Evolutionary conservation across 2,113 vertebrate species (phyloP), one percentile per base, ranked within the genome.

Genomic region (Galbula dea): DNA sequence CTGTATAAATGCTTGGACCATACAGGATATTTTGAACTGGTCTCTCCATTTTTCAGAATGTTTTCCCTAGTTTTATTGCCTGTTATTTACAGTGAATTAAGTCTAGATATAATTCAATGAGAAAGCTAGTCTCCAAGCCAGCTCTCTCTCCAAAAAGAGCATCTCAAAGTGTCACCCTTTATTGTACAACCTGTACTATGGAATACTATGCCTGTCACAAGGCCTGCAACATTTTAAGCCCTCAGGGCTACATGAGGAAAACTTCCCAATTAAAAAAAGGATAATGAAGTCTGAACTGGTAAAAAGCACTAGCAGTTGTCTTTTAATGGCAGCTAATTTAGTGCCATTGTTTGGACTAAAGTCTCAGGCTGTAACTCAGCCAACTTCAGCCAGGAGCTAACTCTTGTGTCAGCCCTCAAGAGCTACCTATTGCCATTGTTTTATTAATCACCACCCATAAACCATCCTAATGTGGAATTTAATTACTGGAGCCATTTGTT

Each of bases 401-500:
- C 34, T 75, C 74, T 65, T 72, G 89, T 80, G 87, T 73, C 84
- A 94, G 85, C 82, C 75, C 75, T 73, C 78, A 37, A 61, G 93
- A 96, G 82, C 74, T 89, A 21, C 52, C 8, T 29, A 3, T 5
- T 32, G 51, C 65, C 61, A 27, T 83, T 45, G 63, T 63, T 88
- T 88, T 74, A 85, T 80, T 86, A 93, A 95, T 95, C 72, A 83
- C 68, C 82, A 24, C 59, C 83, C 3, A 83, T 83, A 88, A 95
- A 94, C 49, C 45, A 54, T n/a, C n/a, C 3, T 75, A 41, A 26
- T 2, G 63, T 30, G 81, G 82, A 34, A 62, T 87, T 89, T 93
- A 96, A 95, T 93, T 73, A 85, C 69, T 17, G 34, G 19, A 89
- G 34, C 66, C 58, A 11, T 93, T 94, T 94, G 71, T 93, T 95